phyloP scores from a whole-genome alignment of 2,888 invertebrate species.

The Acrobasis repandana region DNA sequence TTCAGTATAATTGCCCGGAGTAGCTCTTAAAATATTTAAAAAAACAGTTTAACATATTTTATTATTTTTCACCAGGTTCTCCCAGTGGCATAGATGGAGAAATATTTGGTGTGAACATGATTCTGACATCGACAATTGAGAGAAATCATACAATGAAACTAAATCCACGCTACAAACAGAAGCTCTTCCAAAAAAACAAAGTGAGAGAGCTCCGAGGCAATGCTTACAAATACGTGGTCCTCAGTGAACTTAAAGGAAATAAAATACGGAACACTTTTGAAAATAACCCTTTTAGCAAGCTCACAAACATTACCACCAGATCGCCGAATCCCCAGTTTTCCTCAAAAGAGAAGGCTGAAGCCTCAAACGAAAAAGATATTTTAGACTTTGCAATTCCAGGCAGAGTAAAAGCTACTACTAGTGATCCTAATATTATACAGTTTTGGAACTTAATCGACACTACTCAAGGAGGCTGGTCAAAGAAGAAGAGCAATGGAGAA shows the following conservation, averaged over 20 bases:
- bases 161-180: constrained; percentile 55
- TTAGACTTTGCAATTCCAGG: constrained; percentile 38
- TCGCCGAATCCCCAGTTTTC: background rate
- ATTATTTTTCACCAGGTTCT: constrained; percentile 58
- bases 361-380: constrained; percentile 45
- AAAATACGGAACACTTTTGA: constrained; percentile 53
- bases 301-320: background rate
- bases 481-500: constrained; percentile 31
- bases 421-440: constrained; percentile 38
- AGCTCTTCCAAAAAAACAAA: constrained; percentile 55
- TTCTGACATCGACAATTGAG: constrained; percentile 82
- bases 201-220: constrained; percentile 45
- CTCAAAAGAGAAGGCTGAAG: constrained; percentile 19
- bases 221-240: constrained; percentile 51
- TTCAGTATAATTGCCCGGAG: background rate
- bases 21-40: background rate
- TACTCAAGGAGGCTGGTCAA: constrained; percentile 38
- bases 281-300: constrained; percentile 31
- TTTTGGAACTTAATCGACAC: constrained; percentile 54
- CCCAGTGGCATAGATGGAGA: constrained; percentile 87
- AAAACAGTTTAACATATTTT: too few relatives aligned
- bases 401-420: constrained; percentile 28
- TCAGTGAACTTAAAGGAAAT: constrained; percentile 58
- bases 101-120: constrained; percentile 86
- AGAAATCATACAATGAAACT: constrained; percentile 57